Evolutionary conservation across 2,113 vertebrate species (phyloP).

Genomic region (Sinosuthora webbiana): DNA sequence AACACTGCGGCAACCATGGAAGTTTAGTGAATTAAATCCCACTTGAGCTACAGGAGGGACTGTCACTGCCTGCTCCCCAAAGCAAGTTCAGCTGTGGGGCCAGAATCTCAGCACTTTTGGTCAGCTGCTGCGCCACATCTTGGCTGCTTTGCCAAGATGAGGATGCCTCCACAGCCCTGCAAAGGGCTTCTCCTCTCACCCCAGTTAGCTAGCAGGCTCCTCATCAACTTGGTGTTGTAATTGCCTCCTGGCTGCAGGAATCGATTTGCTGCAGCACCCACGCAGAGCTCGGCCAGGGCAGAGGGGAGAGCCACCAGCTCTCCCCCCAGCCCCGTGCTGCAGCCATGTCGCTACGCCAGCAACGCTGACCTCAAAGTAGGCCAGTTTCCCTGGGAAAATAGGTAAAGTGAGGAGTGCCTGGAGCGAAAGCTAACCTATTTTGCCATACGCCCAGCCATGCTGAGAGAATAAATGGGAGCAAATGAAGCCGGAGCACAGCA

Average conservation of each 20-base stretch:
- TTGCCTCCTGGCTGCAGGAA: neutral
- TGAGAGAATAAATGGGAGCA: neutral
- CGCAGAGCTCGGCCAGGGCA: neutral
- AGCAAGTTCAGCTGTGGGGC: neutral
- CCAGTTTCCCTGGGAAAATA: slow-evolving; percentile 62
- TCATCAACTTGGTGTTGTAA: neutral
- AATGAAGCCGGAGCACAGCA: neutral
- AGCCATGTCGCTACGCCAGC: neutral
- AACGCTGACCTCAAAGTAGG: slow-evolving; percentile 68
- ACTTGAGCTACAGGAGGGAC: neutral
- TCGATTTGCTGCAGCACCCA: neutral
- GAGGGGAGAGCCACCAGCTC: neutral
- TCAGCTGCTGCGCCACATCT: fast-evolving
- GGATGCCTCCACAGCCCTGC: neutral
- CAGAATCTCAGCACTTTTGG: fast-evolving
- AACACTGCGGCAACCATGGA: neutral
- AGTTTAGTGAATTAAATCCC: neutral
- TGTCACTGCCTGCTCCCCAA: fast-evolving
- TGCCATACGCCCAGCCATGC: neutral
- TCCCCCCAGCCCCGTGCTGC: neutral
- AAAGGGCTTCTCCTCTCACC: neutral
- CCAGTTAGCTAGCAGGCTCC: neutral
- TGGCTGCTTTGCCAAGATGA: neutral
- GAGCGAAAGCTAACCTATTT: slow-evolving; percentile 63
- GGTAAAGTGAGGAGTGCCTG: slow-evolving; percentile 22